A percentile compares a stretch with the other conserved stretches of the same genome.
Conservation (phyloP, 2,797 vertebrate genomes). For the Coilia nasus region DNA sequence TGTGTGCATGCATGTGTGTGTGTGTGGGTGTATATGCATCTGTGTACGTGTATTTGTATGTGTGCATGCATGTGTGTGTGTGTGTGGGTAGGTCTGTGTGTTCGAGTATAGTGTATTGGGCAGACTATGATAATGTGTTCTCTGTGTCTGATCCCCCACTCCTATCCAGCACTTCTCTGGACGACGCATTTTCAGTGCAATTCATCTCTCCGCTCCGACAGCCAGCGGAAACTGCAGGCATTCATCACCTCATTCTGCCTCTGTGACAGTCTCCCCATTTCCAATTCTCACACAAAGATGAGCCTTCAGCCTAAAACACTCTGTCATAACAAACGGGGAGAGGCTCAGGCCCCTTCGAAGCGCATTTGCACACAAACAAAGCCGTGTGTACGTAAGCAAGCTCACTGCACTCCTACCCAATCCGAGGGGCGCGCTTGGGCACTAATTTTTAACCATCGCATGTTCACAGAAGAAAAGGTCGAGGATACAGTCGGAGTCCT, state of each 20-base stretch:
- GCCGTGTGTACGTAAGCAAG: not conserved
- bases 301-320: conserved; percentile 12
- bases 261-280: not conserved
- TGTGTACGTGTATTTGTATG: not conserved
- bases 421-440: not conserved
- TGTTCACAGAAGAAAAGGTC: not conserved
- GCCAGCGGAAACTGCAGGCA: conserved; percentile 5
- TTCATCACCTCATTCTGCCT: conserved; percentile 17
- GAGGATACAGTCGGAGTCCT: not conserved
- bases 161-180: not conserved
- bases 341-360: not conserved
- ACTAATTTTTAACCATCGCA: not conserved
- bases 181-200: not conserved
- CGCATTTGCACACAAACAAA: conserved; percentile 19
- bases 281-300: conserved; percentile 20
- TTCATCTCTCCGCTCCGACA: not conserved
- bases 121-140: not conserved
- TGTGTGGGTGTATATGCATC: not conserved
- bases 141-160: not conserved
- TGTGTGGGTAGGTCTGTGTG: not conserved
- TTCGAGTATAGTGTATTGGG: not conserved
- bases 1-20: not conserved
- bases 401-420: not conserved
- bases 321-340: conserved; percentile 9
- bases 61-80: not conserved